Evolutionary conservation across 2,113 vertebrate species (phyloP).

Genomic region (Panthera tigris): DNA sequence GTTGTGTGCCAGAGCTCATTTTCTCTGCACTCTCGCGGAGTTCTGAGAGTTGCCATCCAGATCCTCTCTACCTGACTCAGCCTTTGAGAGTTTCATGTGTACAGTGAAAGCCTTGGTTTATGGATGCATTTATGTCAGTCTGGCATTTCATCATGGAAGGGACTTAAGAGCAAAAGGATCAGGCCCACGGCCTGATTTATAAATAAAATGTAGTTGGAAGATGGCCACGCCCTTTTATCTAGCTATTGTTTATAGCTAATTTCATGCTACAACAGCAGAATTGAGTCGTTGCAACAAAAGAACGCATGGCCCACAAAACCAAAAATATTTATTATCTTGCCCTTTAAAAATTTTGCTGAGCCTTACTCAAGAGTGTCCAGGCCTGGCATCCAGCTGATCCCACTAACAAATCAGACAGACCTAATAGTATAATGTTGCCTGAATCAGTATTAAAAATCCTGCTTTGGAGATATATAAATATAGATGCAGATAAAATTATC

Average conservation of each 20-base stretch:
- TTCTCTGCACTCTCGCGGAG: neutral
- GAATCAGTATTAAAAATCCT: neutral
- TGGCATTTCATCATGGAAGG: neutral
- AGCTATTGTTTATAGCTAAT: neutral
- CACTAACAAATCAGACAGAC: constrained; percentile 7
- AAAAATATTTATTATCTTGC: neutral
- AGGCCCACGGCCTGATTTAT: neutral
- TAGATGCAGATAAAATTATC: neutral
- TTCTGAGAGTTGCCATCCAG: neutral
- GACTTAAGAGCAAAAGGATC: neutral
- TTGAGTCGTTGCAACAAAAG: neutral
- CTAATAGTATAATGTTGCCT: neutral
- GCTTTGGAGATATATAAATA: neutral
- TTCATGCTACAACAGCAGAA: neutral
- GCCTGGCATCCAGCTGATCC: neutral
- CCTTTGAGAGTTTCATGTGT: neutral
- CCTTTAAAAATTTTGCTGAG: neutral
- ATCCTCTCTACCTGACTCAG: neutral
- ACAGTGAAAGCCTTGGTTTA: neutral
- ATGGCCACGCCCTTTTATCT: neutral
- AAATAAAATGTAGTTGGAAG: constrained; percentile 35
- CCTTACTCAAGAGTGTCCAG: neutral
- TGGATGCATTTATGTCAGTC: neutral
- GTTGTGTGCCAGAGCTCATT: neutral
- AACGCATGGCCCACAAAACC: neutral